Percentiles rank a stretch among this genome's conserved stretches.
Evolutionary conservation across 2,797 vertebrate genomes (phyloP).

Genomic region (Eulemur coronatus): DNA sequence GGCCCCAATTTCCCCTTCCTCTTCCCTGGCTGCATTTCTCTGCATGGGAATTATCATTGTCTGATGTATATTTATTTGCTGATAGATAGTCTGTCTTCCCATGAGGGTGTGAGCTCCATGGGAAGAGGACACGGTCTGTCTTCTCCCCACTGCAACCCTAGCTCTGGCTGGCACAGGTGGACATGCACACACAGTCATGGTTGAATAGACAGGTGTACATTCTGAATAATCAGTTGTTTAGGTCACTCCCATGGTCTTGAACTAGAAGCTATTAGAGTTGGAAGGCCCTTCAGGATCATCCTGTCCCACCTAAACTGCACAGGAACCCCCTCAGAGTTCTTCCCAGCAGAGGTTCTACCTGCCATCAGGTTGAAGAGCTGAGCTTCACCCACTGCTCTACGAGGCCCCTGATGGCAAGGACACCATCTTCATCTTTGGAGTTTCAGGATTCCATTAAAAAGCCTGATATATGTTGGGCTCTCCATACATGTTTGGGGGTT

Average conservation of each 20-base stretch:
- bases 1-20: fast-evolving
- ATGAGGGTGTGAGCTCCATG: not conserved
- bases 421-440: not conserved
- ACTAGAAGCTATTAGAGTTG: not conserved
- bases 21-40: not conserved
- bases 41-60: too few species aligned
- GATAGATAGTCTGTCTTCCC: not conserved
- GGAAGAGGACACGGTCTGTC: not conserved
- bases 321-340: not conserved
- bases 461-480: not conserved
- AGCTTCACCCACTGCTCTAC: not conserved
- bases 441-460: not conserved
- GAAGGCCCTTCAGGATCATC: not conserved
- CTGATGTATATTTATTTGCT: not conserved
- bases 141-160: not conserved
- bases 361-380: not conserved
- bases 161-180: not conserved
- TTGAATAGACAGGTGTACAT: too few species aligned
- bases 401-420: not conserved
- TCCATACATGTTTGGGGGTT: not conserved
- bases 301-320: not conserved
- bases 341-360: too few species aligned
- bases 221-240: not conserved
- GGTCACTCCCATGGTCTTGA: not conserved
- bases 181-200: too few species aligned